Base-by-base conservation (phyloP, 2,888 invertebrate species). In the Caenorhabditis sp. region DNA sequence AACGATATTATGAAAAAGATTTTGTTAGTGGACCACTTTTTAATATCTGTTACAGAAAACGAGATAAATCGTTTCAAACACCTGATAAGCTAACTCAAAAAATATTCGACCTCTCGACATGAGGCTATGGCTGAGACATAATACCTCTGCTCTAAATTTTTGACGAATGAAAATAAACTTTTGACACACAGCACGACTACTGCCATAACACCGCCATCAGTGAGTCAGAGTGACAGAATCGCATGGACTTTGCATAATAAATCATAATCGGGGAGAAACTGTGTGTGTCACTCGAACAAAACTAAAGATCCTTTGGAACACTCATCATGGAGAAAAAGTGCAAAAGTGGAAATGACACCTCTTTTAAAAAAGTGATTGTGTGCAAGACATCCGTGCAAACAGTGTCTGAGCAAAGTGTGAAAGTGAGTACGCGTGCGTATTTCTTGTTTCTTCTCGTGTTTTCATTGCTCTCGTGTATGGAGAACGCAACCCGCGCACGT, bases 311-410 rank as follows among this genome's bases (percentile, higher is more conserved):
- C 6, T 16, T 44, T 12, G n/a, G 26, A 10, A 19, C 38, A 14
- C 28, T 54, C 10, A 8, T 19, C 12, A 28, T n/a, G 16, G n/a
- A n/a, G n/a, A 58, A 70, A 70, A 56, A 70, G 69, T 41, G 69
- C 51, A 63, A n/a, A n/a, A 63, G 47, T 47, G 63, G 59, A 63
- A 58, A 41, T 70, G 56, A 70, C 69, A 70, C 69, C 69, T 69
- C 56, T 61, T 41, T 59, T 19, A 41, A 61, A 31, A 54, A 35
- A 38, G 38, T 70, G 69, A 69, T 69, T 58, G 69, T 70, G 44
- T 58, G 74, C 64, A 75, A 75, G 47, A 75, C 64, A 75, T 75
- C 74, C 74, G 44, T 24, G 56, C 74, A 75, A 75, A 75, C 64
- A 75, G 41, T 54, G 44, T 75, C 44, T 38, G 58, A 75, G 47